These are phyloP conservation scores for Ylistrum balloti DNA, from an alignment of 1,140 invertebrate genomes.

Conservation along the genomic window DNA sequence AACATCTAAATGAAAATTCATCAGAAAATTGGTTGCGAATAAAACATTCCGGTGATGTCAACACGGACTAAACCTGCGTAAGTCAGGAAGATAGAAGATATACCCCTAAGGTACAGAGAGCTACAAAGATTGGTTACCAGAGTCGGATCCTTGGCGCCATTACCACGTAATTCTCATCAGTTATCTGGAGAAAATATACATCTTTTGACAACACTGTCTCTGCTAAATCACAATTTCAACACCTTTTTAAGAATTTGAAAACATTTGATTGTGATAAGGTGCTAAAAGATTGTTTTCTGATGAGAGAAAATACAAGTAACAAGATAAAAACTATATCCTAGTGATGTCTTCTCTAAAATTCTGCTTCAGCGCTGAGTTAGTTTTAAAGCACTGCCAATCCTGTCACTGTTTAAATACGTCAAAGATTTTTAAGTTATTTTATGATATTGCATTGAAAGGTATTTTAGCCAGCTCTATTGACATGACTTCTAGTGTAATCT, in stretches of 20 bases:
- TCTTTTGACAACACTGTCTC: background rate
- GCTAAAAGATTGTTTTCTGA: conserved; percentile 3
- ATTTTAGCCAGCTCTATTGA: too few species aligned
- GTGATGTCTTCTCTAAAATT: background rate
- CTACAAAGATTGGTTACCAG: background rate
- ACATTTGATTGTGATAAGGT: background rate
- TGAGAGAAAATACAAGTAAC: background rate
- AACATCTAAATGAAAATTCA: conserved; percentile 10
- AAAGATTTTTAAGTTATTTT: background rate
- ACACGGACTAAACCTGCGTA: background rate
- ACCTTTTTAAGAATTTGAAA: conserved; percentile 4
- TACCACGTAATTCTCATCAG: background rate
- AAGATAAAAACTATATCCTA: background rate
- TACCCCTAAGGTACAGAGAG: background rate
- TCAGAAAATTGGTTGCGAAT: background rate
- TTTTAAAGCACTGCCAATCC: background rate
- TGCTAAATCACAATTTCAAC: background rate
- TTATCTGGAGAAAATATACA: background rate
- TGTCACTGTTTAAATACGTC: background rate
- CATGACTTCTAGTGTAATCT: too few species aligned
- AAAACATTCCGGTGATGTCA: background rate
- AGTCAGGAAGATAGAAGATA: conserved; percentile 22
- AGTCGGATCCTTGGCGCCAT: background rate
- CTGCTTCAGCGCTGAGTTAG: background rate
- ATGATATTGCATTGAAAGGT: background rate